Evolutionary conservation across 2,113 vertebrate genomes (phyloP).

Genomic region (Mobula hypostoma): DNA sequence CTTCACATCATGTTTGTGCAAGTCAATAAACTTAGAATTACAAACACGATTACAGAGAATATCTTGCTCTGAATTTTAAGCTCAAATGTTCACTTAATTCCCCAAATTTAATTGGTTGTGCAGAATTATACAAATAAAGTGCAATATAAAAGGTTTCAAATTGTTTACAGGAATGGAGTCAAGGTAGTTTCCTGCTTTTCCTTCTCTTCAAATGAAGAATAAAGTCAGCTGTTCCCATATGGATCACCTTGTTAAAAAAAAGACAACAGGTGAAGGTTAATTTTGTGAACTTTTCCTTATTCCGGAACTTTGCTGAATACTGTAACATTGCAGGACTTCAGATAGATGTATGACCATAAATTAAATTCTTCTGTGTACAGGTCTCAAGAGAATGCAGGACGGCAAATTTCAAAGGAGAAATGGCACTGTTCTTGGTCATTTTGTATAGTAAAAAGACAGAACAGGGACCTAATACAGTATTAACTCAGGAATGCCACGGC

Average conservation of each 20-base stretch:
- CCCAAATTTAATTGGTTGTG: conserved; percentile 18
- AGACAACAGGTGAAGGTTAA: background rate
- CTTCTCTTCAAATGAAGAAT: background rate
- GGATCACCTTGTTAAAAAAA: background rate
- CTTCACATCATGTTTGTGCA: conserved; percentile 1
- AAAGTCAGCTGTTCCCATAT: conserved; percentile 4
- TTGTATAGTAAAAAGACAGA: background rate
- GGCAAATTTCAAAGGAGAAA: background rate
- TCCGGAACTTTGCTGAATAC: background rate
- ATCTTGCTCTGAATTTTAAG: background rate
- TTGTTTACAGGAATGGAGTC: background rate
- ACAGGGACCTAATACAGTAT: background rate
- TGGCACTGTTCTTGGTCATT: background rate
- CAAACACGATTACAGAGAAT: background rate
- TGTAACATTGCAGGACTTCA: background rate
- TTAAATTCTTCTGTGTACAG: background rate
- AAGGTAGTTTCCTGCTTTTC: background rate
- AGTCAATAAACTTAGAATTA: background rate
- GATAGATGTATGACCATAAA: background rate
- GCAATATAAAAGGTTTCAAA: background rate
- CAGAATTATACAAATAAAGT: conserved; percentile 26
- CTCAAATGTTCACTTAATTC: conserved; percentile 21
- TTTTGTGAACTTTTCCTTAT: background rate
- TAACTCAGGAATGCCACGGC: background rate
- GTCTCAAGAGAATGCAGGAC: background rate